Percentiles rank a stretch among this genome's conserved stretches.
Conservation (phyloP, 1,140 invertebrate species). For the Ganaspis sp. region DNA sequence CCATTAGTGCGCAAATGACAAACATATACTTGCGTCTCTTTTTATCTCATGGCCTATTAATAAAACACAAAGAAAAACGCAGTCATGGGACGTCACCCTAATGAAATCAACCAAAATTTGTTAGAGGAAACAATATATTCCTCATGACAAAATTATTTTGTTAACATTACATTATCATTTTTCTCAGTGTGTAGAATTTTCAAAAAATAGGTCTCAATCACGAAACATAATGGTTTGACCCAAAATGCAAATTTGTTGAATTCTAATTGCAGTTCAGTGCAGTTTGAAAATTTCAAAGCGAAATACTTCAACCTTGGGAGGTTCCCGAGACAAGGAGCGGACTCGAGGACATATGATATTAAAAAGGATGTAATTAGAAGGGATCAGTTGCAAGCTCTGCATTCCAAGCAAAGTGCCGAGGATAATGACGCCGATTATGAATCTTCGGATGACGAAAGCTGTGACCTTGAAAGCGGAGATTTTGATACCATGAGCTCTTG, state of each 20-base stretch:
- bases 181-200: too few relatives aligned
- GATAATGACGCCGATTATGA: constrained; percentile 66
- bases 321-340: constrained; percentile 48
- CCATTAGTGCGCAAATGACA: too few relatives aligned
- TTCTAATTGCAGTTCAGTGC: constrained; percentile 24
- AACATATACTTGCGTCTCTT: too few relatives aligned
- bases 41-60: too few relatives aligned
- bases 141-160: too few relatives aligned
- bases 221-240: too few relatives aligned
- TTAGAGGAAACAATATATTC: too few relatives aligned
- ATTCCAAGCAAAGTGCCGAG: constrained; percentile 14
- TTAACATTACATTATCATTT: too few relatives aligned
- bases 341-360: constrained; percentile 66
- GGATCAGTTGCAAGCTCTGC: constrained; percentile 15
- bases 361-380: constrained; percentile 52
- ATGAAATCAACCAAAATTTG: too few relatives aligned
- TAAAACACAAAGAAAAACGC: too few relatives aligned
- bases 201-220: too few relatives aligned
- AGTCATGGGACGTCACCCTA: too few relatives aligned
- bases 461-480: constrained; percentile 67
- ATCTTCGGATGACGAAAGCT: constrained; percentile 74
- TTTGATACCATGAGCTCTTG: constrained; percentile 77
- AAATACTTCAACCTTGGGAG: constrained; percentile 44
- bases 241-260: constrained; percentile 36
- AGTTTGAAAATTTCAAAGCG: constrained; percentile 44